Conservation (phyloP, 1,140 invertebrate genomes). For the Conus betulinus region DNA sequence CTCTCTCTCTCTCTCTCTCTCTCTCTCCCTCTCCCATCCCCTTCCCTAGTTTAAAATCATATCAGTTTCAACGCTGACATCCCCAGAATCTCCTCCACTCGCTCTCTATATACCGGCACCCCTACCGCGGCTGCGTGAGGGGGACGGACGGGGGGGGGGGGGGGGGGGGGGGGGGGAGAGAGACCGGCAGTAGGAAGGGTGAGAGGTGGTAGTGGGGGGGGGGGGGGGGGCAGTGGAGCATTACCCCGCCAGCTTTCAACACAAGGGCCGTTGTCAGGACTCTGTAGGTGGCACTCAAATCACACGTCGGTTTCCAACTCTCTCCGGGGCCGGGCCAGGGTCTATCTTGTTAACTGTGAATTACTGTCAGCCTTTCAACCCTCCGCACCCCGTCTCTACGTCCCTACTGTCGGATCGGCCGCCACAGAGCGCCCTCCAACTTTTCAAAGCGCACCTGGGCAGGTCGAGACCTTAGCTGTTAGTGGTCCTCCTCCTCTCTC, state of each 20-base stretch:
- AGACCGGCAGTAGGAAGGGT: too few relatives aligned
- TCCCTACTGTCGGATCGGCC: too few relatives aligned
- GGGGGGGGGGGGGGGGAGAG: too few relatives aligned
- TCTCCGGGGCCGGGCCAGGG: background rate
- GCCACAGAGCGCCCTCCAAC: background rate
- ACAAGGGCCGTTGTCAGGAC: background rate
- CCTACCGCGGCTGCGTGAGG: too few relatives aligned
- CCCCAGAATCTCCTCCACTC: too few relatives aligned
- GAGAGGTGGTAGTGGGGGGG: background rate
- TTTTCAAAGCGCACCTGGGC: background rate
- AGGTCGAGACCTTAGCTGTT: background rate
- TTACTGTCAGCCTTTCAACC: background rate
- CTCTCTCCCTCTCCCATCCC: too few relatives aligned
- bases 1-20: too few relatives aligned
- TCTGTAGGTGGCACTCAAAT: background rate
- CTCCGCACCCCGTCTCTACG: background rate
- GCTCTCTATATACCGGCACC: too few relatives aligned
- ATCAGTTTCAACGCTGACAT: too few relatives aligned
- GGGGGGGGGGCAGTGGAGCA: background rate
- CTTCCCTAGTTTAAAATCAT: too few relatives aligned
- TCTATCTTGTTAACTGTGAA: conserved; percentile 1
- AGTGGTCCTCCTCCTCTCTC: background rate
- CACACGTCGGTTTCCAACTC: background rate
- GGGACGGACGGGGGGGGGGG: too few relatives aligned
- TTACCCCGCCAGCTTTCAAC: background rate